Base-by-base conservation (phyloP, 2,888 invertebrate genomes). In the Exephanes ischioxanthus region DNA sequence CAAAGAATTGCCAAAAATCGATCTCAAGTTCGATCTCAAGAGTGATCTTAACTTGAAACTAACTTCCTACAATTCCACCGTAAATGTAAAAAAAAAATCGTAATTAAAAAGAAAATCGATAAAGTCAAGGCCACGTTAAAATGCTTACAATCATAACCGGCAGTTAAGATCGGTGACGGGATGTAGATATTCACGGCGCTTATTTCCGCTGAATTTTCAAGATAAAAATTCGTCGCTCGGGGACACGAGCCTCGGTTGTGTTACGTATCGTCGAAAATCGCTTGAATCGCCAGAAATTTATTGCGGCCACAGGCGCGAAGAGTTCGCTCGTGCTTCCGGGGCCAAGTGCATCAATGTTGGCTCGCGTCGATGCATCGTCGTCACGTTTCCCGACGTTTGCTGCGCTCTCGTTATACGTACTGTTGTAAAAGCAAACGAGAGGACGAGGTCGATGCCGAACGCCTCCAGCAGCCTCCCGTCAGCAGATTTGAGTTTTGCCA, bases 331-430 rank as follows among this genome's bases (percentile, higher is more conserved):
- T 63, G 63, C 73, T 78, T 80, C 45, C 67, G 37, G 26, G 41
- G 63, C 70, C 71, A 83, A 80, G 83, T 83, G 80, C 72, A 86
- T 80, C 83, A 45, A 45, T 77, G 80, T 80, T 83, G 83, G 83
- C 79, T 80, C 80, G 87, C 81, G 68, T 78, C 80, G 80, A 84
- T 87, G 84, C 86, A 87, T 86, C 83, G 83, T 79, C 82, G 85
- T 87, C 87, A 88, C 87, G 85, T 88, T 85, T 88, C 80, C 85
- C 85, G 70, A 68, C 71, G 73, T 53, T 70, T 67, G 63, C 53
- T 45, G 30, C 41, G 16, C 68, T 45, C 26, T 80, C 33, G 51
- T 48, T 61, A 51, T 45, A 63, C 19, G 53, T 53, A 63, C 16
- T 48, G 75, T 81, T 83, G 76, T 48, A 80, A 79, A 79, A 85